These are phyloP conservation scores for Cyclina sinensis DNA, from an alignment of 1,140 invertebrate genomes.

Conservation along the genomic window DNA sequence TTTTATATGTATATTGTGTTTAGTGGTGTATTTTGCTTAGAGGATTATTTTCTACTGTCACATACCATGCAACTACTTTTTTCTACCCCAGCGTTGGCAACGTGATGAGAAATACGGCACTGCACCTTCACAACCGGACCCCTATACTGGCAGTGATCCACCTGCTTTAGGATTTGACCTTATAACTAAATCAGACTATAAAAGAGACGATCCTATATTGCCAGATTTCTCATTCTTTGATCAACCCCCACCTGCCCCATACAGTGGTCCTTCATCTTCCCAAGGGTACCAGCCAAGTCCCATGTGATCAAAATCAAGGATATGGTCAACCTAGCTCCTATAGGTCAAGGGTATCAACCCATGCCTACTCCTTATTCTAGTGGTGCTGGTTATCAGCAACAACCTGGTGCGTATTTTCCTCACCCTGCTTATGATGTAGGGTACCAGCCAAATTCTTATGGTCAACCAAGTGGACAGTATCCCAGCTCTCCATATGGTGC, in stretches of 20 bases:
- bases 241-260: slow-evolving; percentile 13
- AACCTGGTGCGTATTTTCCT: slow-evolving; percentile 37
- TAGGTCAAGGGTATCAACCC: slow-evolving; percentile 50
- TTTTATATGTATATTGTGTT: slow-evolving; percentile 14
- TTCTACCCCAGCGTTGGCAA: slow-evolving; percentile 29
- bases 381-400: slow-evolving; percentile 40
- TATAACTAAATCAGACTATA: slow-evolving; percentile 53
- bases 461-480: slow-evolving; percentile 20
- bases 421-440: slow-evolving; percentile 49
- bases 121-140: slow-evolving; percentile 21
- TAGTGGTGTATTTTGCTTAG: not conserved
- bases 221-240: slow-evolving; percentile 42
- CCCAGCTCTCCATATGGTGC: not conserved
- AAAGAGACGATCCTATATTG: not conserved
- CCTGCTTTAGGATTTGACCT: slow-evolving; percentile 64
- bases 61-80: slow-evolving; percentile 20
- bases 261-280: not conserved
- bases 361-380: slow-evolving; percentile 35
- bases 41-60: not conserved
- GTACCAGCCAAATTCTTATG: slow-evolving; percentile 63
- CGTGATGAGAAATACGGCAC: slow-evolving; percentile 35
- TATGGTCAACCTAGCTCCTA: slow-evolving; percentile 28
- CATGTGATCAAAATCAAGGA: not conserved
- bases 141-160: slow-evolving; percentile 38
- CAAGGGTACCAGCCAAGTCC: slow-evolving; percentile 8